Base-by-base conservation (phyloP, 2,113 vertebrate species). In the Eulacestoma nigropectus region DNA sequence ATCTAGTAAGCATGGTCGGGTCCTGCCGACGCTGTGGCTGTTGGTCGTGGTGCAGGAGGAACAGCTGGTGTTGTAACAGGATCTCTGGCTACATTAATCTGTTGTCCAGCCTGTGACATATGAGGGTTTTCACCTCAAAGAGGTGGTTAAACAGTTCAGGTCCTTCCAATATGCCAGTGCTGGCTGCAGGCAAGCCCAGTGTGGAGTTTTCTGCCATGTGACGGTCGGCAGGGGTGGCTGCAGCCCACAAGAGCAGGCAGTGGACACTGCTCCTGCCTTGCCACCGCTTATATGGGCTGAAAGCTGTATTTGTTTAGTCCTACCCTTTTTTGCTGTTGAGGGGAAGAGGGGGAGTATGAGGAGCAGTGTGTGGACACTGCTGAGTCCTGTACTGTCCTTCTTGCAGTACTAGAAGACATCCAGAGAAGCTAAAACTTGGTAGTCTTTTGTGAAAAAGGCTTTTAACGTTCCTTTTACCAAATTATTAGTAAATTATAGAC, bases 1-100 rank as follows among this genome's bases (percentile, higher is more conserved):
- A 46, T 1, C 1, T 44, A 25, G 32, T 68, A 35, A 69, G 32
- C 0, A 0, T 3, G 7, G 6, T 33, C 62, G 39, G 30, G 33
- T 92, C 67, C 56, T 33, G 62, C 79, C 67, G 79, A 29, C 10
- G 0, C 32, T 41, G 37, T 73, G 79, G n/a, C 72, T 86, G 2
- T 65, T 76, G 44, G 63, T 1, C 0, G 4, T 2, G 1, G 46
- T 62, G 82, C 72, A 69, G 47, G 50, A 42, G 70, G 67, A 88
- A 30, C 63, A 94, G 63, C 83, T 88, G 76, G 42, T 90, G 65
- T 2, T 83, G 90, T 86, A 94, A 90, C 59, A 77, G 46, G 37
- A 73, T 83, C 88, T 92, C 75, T 56, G 53, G 57, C 49, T 88
- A 6, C 30, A 12, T 73, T 49, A 42, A 22, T 74, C 12, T 63